A percentile compares a stretch with the other conserved stretches of the same genome.
phyloP scores from a whole-genome alignment of 1,140 invertebrate genomes.

The Ridgeia piscesae region DNA sequence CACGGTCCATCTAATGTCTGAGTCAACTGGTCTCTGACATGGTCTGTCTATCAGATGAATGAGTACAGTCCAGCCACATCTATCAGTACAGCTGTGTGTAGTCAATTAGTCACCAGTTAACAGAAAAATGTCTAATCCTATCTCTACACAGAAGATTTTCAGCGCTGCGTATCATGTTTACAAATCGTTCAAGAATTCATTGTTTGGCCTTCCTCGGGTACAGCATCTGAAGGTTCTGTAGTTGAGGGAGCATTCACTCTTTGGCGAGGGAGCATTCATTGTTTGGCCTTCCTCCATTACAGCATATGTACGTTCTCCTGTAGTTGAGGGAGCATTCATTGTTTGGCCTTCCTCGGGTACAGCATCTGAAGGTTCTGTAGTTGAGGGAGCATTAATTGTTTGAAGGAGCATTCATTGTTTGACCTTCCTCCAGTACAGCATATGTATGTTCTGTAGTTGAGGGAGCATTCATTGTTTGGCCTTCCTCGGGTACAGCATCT shows the following conservation, averaged over 20 bases:
- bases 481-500: too few relatives aligned
- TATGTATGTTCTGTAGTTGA: too few relatives aligned
- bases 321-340: too few relatives aligned
- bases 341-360: slow-evolving; percentile 38
- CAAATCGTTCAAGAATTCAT: slow-evolving; percentile 3
- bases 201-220: slow-evolving; percentile 37
- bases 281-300: slow-evolving; percentile 38
- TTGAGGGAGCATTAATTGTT: too few relatives aligned
- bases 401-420: too few relatives aligned
- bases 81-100: neutral
- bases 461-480: too few relatives aligned
- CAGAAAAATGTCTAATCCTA: neutral
- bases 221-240: slow-evolving; percentile 64
- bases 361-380: slow-evolving; percentile 64
- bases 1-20: neutral
- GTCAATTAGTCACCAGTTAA: neutral
- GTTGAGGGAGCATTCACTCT: too few relatives aligned
- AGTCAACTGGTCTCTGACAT: neutral
- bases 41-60: neutral
- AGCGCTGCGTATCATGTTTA: neutral
- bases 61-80: too few relatives aligned
- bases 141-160: neutral
- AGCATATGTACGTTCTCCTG: slow-evolving; percentile 66
- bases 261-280: slow-evolving; percentile 17
- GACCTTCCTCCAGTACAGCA: too few relatives aligned